A percentile compares a stretch with the other conserved stretches of the same genome.
phyloP scores from a whole-genome alignment of 64 coral and sea anemone species.

The Pocillopora verrucosa region DNA sequence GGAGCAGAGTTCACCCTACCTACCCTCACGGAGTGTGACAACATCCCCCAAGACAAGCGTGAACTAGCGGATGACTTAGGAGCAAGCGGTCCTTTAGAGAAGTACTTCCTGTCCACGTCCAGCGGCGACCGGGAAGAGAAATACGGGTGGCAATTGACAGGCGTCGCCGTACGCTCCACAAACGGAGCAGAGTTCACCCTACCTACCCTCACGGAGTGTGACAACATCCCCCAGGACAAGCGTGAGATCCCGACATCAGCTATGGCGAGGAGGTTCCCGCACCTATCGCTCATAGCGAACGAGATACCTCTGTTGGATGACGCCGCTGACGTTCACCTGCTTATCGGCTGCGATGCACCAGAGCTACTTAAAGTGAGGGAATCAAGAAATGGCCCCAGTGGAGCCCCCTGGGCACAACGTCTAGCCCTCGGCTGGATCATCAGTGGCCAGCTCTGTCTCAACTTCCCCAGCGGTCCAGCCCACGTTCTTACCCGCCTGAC shows the following conservation, averaged over 20 bases:
- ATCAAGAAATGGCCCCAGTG: constrained; percentile 12
- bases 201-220: constrained; percentile 55
- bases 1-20: no score
- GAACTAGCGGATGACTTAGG: constrained; percentile 31
- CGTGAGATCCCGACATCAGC: constrained; percentile 46
- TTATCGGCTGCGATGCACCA: neutral
- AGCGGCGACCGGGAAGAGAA: constrained; percentile 40
- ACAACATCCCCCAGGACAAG: constrained; percentile 63
- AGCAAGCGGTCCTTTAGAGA: constrained; percentile 22
- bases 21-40: no score
- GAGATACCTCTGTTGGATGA: constrained; percentile 33
- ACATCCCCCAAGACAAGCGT: no score
- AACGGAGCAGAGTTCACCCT: constrained; percentile 17
- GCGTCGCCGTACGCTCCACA: constrained; percentile 12
- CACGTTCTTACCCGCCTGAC: neutral
- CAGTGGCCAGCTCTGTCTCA: constrained; percentile 49
- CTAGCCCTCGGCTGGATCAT: constrained; percentile 60
- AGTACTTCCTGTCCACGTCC: constrained; percentile 46
- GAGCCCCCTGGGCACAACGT: constrained; percentile 22
- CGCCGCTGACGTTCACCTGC: constrained; percentile 1
- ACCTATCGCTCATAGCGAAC: constrained; percentile 24
- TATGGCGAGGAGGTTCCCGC: constrained; percentile 39
- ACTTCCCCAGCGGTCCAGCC: constrained; percentile 42
- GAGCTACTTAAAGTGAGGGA: neutral
- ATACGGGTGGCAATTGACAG: constrained; percentile 15